Percentiles rank a stretch among this genome's conserved stretches.
These are phyloP conservation scores for Falco concolor DNA, from an alignment of 2,797 vertebrate species.

Conservation along the genomic window DNA sequence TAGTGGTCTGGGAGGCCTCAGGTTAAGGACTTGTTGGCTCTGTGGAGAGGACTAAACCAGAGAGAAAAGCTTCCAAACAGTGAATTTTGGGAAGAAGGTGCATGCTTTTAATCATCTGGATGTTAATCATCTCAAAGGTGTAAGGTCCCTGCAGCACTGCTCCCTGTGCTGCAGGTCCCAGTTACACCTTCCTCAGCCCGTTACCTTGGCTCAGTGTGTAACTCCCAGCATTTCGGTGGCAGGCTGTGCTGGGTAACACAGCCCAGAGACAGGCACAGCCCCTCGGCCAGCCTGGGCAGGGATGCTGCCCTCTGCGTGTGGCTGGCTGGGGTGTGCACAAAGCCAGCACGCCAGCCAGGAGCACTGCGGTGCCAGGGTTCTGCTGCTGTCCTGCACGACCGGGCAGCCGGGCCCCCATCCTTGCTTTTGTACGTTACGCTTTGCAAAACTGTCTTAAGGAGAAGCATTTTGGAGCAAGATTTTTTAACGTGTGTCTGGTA, in stretches of 20 bases:
- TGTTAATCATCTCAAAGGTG: not conserved
- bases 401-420: fast-evolving
- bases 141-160: not conserved
- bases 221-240: not conserved
- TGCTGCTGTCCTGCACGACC: not conserved
- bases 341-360: fast-evolving
- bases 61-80: not conserved
- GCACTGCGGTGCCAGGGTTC: fast-evolving
- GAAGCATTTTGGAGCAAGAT: not conserved
- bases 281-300: fast-evolving
- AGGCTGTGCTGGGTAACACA: not conserved
- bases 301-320: not conserved
- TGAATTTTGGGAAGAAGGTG: not conserved
- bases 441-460: not conserved
- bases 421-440: fast-evolving
- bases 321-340: not conserved
- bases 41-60: not conserved
- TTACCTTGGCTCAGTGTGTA: not conserved
- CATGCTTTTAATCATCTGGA: not conserved
- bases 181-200: fast-evolving
- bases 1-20: fast-evolving
- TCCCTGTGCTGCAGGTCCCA: not conserved
- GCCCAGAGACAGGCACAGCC: not conserved
- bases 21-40: not conserved
- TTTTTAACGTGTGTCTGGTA: not conserved